Percentiles rank a stretch among this genome's conserved stretches.
Conservation (phyloP, 2,113 vertebrate species). For the Todiramphus chloris region DNA sequence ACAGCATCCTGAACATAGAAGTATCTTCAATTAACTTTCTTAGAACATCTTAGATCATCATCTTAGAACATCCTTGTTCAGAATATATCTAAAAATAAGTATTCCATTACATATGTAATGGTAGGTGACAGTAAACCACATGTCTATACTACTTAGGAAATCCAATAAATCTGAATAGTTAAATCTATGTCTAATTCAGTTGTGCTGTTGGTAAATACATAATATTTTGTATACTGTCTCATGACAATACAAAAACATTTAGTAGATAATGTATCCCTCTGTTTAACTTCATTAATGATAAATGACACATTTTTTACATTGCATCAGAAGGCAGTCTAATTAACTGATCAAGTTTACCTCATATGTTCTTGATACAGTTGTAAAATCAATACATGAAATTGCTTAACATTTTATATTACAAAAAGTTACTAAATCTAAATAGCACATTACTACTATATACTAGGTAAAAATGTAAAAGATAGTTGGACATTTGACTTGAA, state of each 20-base stretch:
- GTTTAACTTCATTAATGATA: background rate
- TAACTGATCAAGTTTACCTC: background rate
- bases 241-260: background rate
- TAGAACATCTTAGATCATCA: background rate
- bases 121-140: background rate
- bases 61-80: background rate
- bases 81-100: background rate
- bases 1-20: background rate
- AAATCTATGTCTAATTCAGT: background rate
- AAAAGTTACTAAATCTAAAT: background rate
- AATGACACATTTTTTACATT: background rate
- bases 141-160: background rate
- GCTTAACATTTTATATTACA: background rate
- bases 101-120: background rate
- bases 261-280: background rate
- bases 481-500: background rate
- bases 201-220: background rate
- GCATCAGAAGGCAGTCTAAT: background rate
- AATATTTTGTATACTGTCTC: background rate
- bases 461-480: background rate
- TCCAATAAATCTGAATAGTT: background rate
- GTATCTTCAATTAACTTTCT: background rate
- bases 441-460: background rate
- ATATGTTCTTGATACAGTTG: rapidly evolving
- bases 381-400: background rate